phyloP scores from a whole-genome alignment of 2,888 invertebrate genomes.

The Pristionchus mayeri region DNA sequence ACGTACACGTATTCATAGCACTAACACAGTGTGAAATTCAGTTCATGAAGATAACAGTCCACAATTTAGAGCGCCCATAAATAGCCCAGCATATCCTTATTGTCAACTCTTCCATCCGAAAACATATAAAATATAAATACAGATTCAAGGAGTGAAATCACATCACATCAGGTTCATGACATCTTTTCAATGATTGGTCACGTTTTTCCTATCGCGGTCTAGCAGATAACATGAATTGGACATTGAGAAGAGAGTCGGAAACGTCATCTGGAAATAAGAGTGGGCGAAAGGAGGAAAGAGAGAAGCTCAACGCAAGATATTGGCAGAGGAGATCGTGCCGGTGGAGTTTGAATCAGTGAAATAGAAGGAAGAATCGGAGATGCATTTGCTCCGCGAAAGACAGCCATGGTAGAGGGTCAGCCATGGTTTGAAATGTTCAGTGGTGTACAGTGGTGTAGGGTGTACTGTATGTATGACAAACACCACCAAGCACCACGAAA shows the following conservation, averaged over 20 bases:
- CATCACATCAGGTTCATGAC: conserved; percentile 31
- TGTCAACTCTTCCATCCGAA: too few species aligned
- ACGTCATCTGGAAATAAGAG: conserved; percentile 3
- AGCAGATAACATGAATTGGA: conserved; percentile 25
- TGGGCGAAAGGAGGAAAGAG: not conserved
- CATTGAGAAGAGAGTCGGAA: not conserved
- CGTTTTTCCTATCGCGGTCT: conserved; percentile 19
- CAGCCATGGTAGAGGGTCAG: not conserved
- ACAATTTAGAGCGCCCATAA: too few species aligned
- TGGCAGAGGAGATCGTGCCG: conserved; percentile 20
- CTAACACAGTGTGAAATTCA: too few species aligned
- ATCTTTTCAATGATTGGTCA: conserved; percentile 22
- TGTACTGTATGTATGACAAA: not conserved
- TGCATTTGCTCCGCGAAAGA: conserved; percentile 24
- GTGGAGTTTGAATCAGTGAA: conserved; percentile 22
- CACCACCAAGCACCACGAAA: not conserved
- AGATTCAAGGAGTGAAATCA: conserved; percentile 20
- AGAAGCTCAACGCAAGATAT: not conserved
- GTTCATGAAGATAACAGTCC: too few species aligned
- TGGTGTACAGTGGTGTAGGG: not conserved
- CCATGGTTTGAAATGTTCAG: not conserved
- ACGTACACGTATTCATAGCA: too few species aligned
- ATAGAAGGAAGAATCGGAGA: not conserved
- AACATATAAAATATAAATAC: too few species aligned
- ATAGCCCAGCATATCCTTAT: too few species aligned